Base-by-base conservation (phyloP, 2,113 vertebrate genomes). In the Eubucco bourcierii region DNA sequence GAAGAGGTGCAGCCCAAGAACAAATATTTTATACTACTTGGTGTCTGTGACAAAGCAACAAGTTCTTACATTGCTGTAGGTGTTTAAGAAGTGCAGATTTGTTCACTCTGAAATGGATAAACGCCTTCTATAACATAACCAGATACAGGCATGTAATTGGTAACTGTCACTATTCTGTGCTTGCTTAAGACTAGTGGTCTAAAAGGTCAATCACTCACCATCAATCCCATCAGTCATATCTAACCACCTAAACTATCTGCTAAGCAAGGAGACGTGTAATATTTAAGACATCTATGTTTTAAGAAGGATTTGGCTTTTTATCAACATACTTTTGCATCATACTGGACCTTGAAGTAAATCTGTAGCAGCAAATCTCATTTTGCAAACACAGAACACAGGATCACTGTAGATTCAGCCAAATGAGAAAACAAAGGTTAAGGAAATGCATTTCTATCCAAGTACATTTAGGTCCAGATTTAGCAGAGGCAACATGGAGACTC, bases 271-370 rank as follows among this genome's bases (percentile, higher is more conserved):
- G 55, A 64, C 66, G 90, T 84, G 44, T 80, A 93, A 80, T 81
- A 76, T 58, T 78, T 72, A 79, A 79, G 80, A 84, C 80, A 90
- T 84, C 70, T 81, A 77, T 75, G 83, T 93, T 95, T 95, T 84
- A 87, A 93, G 74, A 87, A 79, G 63, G 28, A 61, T 86, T 92
- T 96, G 80, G 90, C 83, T 94, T 86, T 92, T 58, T 66, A 27
- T 93, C 77, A 81, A 53, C 24, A 27, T 90, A 65, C n/a, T 76
- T 90, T 65, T 75, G 58, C 63, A 94, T 81, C 58, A 44, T 53
- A 70, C 34, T 92, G 90, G 86, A 93, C 83, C 83, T 66, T 56
- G 50, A 66, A 68, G 50, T 93, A 92, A 76, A 93, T 76, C 59
- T 84, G 31, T 65, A 90, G 59, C 50, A 93, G 66, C 44, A 86